Evolutionary conservation across 2,888 invertebrate genomes (phyloP).

Genomic region (Plagiodera versicolora): DNA sequence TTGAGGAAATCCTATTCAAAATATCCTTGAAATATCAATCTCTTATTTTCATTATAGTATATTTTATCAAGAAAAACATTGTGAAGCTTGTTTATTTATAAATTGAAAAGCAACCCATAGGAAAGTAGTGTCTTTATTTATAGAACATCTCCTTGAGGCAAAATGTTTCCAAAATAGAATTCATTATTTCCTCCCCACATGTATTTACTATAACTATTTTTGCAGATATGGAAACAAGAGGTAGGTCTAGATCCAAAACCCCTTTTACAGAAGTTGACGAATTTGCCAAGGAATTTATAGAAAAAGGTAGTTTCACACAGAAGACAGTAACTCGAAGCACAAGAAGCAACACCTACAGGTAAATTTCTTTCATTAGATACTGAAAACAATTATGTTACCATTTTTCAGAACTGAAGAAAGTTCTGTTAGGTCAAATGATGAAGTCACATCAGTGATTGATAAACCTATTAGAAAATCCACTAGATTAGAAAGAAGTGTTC

Average conservation of each 20-base stretch:
- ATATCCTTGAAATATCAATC: too few species aligned
- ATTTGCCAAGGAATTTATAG: constrained; percentile 59
- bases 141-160: neutral
- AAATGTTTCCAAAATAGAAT: neutral
- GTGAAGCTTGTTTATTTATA: neutral
- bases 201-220: neutral
- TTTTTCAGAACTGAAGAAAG: constrained; percentile 34
- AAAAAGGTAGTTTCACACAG: constrained; percentile 44
- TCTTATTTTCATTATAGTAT: too few species aligned
- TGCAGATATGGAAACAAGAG: constrained; percentile 59
- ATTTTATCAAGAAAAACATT: too few species aligned
- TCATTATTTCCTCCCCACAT: neutral
- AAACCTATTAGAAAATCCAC: constrained; percentile 33
- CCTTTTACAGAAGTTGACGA: constrained; percentile 64
- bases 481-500: constrained; percentile 39
- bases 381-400: neutral
- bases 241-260: constrained; percentile 68
- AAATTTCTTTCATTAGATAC: constrained; percentile 39
- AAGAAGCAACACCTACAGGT: constrained; percentile 58
- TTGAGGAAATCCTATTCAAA: too few species aligned
- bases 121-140: neutral
- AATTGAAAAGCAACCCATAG: neutral
- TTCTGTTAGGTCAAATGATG: constrained; percentile 48
- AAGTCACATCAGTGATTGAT: constrained; percentile 43
- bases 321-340: constrained; percentile 38